Conservation (phyloP, 2,797 vertebrate species). For the Paratrypauchen microcephalus region DNA sequence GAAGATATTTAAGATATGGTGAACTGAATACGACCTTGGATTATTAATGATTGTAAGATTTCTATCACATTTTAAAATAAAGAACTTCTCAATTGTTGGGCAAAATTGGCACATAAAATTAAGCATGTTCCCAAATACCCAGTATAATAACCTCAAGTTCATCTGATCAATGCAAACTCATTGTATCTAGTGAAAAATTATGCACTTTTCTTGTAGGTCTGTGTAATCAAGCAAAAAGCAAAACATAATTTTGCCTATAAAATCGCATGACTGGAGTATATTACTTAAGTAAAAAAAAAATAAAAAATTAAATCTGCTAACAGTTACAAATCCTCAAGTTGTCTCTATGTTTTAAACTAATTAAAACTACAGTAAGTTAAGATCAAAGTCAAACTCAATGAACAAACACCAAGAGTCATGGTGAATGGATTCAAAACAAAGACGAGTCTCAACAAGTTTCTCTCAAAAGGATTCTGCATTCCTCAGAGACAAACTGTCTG, state of each 20-base stretch:
- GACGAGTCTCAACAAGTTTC: constrained; percentile 52
- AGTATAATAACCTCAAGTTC: not conserved
- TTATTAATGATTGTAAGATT: no score
- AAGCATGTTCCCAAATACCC: not conserved
- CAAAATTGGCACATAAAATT: not conserved
- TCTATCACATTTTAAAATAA: not conserved
- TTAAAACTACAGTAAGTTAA: not conserved
- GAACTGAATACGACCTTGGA: not conserved
- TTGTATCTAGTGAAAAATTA: not conserved
- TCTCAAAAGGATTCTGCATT: constrained; percentile 5
- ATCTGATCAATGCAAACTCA: not conserved
- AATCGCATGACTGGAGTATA: no score
- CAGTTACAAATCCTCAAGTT: not conserved
- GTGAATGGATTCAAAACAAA: not conserved
- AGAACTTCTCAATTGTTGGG: not conserved
- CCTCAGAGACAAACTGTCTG: constrained; percentile 4
- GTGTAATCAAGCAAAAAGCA: no score
- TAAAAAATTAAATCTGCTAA: no score
- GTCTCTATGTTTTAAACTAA: not conserved
- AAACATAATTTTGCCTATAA: no score
- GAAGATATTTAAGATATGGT: not conserved
- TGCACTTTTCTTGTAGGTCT: not conserved
- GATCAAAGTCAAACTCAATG: not conserved
- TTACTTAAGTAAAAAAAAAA: no score
- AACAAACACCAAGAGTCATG: not conserved